Evolutionary conservation across 2,888 invertebrate genomes (phyloP), one percentile per base, ranked within the genome.

Genomic region (Thyatira batis): DNA sequence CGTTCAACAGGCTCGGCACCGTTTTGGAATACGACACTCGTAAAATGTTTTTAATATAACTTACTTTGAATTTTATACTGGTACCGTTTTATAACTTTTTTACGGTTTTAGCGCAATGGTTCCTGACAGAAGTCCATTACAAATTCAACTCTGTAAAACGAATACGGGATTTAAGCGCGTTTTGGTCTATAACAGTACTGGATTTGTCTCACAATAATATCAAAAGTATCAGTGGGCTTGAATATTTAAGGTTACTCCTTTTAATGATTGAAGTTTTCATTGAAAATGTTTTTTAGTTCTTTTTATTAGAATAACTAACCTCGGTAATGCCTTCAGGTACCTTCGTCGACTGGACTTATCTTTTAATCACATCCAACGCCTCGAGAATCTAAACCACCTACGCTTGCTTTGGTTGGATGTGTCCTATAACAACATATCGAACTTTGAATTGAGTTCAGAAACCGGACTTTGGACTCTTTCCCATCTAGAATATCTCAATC

Each of bases 171-270:
- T 75, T 95, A 27, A 85, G 80, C 10, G 73, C 76, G 20, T 94
- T 94, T 74, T 95, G 95, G 95, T 94, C 94, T 4, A 87, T 95
- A 3, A 92, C 93, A 0, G 79, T 92, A 50, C 82, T 95, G 53
- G 92, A 94, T 80, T 73, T 95, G 53, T 93, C 94, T 0, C 92
- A 94, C 65, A 95, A 95, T 73, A 85, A 89, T 49, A 94, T 95
- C 52, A 90, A 88, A 61, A 66, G 63, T 53, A 94, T 95, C 51
- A 80, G 71, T 51, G 94, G 94, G 20, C 72, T 94, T 27, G 79
- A 92, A 52, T 89, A 80, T 58, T 85, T 94, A 52, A 92, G 84
- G 94, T 94, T 63, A 59, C 33, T 49, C 50, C n/a, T 43, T 13
- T n/a, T n/a, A n/a, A n/a, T n/a, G n/a, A n/a, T n/a, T n/a, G n/a